phyloP scores from a whole-genome alignment of 2,113 vertebrate genomes.

The Piprites chloris region DNA sequence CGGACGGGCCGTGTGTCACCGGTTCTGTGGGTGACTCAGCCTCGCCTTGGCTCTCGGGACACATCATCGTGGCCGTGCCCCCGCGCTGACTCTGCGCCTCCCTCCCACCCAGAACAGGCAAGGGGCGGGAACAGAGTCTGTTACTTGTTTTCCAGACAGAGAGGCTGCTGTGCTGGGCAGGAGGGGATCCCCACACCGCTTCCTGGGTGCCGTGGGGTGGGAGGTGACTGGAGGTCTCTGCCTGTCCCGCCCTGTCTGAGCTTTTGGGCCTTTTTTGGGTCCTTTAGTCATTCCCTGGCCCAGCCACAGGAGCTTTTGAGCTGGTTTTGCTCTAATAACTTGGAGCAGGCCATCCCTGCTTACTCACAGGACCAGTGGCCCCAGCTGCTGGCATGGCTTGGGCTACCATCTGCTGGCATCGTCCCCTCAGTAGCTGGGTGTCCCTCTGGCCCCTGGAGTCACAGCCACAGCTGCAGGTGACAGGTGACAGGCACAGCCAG shows the following conservation, averaged over 20 bases:
- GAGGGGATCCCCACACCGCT: fast-evolving
- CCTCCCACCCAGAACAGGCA: background rate
- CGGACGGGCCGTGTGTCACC: fast-evolving
- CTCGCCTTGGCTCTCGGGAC: background rate
- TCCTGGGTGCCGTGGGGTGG: background rate
- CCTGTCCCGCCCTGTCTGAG: background rate
- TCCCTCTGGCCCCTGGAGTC: background rate
- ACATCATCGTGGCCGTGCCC: background rate
- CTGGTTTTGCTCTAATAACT: background rate
- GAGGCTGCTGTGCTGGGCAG: background rate
- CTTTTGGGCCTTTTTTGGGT: background rate
- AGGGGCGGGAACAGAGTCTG: background rate
- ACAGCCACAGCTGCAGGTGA: background rate
- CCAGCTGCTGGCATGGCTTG: background rate
- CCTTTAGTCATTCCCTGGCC: background rate
- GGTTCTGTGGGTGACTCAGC: background rate
- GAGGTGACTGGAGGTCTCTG: background rate
- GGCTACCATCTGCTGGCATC: background rate
- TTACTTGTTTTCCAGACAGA: background rate
- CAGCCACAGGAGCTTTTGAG: background rate
- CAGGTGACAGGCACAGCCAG: background rate
- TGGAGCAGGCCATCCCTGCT: background rate
- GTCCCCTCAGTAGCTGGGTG: background rate
- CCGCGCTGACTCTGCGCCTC: fast-evolving
- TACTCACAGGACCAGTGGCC: background rate